These are phyloP conservation scores for Chrysolina oricalcia DNA, from an alignment of 2,888 invertebrate genomes.

Conservation along the genomic window DNA sequence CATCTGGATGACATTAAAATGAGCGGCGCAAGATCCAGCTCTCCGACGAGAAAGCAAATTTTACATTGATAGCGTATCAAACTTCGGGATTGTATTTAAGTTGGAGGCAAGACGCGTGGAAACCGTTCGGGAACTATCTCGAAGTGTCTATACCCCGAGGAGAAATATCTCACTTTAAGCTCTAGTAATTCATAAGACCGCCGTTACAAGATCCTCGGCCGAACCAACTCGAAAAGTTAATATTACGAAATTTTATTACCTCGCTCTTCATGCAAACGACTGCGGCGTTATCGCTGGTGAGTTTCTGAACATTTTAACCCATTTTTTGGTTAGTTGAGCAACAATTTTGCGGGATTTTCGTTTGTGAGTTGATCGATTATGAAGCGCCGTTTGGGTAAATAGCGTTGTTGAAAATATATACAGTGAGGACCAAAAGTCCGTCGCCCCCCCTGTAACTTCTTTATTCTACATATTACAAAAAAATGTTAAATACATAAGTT, in stretches of 20 bases:
- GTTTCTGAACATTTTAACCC: conserved; percentile 37
- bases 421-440: no score
- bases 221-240: conserved; percentile 53
- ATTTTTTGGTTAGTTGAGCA: conserved; percentile 22
- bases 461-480: no score
- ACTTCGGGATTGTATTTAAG: conserved; percentile 22
- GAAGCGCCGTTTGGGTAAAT: no score
- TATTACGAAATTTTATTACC: conserved; percentile 54
- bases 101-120: conserved; percentile 33
- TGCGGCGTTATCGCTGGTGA: conserved; percentile 36
- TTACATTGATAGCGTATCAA: conserved; percentile 27
- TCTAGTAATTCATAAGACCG: conserved; percentile 55
- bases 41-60: conserved; percentile 3
- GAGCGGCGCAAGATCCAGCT: neutral
- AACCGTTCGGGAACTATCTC: conserved; percentile 47
- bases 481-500: no score
- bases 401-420: no score
- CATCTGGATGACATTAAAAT: conserved; percentile 16
- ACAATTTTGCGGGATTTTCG: neutral
- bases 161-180: conserved; percentile 55
- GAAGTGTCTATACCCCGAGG: conserved; percentile 49
- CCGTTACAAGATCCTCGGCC: conserved; percentile 43
- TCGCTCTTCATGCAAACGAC: conserved; percentile 49
- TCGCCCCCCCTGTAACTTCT: no score
- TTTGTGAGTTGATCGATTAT: neutral